Base-by-base conservation (phyloP, 2,113 vertebrate species). In the Myocastor coypus region DNA sequence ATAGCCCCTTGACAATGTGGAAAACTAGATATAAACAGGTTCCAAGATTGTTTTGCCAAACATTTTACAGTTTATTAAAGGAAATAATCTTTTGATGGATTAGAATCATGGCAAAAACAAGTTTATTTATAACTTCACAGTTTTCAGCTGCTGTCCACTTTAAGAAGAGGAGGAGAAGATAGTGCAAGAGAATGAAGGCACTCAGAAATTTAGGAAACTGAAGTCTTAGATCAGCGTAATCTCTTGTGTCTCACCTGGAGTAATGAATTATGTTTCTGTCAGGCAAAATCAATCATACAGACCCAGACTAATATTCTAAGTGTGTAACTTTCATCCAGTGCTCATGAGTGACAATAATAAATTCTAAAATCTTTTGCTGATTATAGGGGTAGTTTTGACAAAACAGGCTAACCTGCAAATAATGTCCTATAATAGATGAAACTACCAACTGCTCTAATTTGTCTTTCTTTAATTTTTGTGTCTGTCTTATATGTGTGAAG, bases 341-440 rank as follows among this genome's bases (percentile, higher is more conserved):
- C n/a, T 91, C 57, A 92, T 42, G 34, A 87, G 26, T 57, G 55
- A 40, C 52, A 89, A 94, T 6, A 92, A 85, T 6, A 92, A 85
- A 78, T 1, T 20, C 55, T 37, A 85, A 94, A 75, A 82, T 81
- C 11, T 94, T 8, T 32, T 87, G 28, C 26, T 95, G 37, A 42
- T 50, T 20, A 14, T 61, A 30, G 12, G 46, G 4, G 8, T 32
- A 28, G 17, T 84, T 8, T 95, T 16, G 84, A 20, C 0, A 83
- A 85, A 73, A 40, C 42, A 24, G 84, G 11, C 3, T 11, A 83
- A 32, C 6, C n/a, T 46, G 5, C 30, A 69, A 10, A 55, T 55
- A n/a, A 14, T 84, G 28, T 42, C 16, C 22, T 92, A 55, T 32
- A 86, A 37, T 37, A 34, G 37, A 77, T 75, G 14, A 17, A n/a